Percentiles rank a stretch among this genome's conserved stretches.
Conservation (phyloP, 2,113 vertebrate genomes). For the Pheucticus melanocephalus region DNA sequence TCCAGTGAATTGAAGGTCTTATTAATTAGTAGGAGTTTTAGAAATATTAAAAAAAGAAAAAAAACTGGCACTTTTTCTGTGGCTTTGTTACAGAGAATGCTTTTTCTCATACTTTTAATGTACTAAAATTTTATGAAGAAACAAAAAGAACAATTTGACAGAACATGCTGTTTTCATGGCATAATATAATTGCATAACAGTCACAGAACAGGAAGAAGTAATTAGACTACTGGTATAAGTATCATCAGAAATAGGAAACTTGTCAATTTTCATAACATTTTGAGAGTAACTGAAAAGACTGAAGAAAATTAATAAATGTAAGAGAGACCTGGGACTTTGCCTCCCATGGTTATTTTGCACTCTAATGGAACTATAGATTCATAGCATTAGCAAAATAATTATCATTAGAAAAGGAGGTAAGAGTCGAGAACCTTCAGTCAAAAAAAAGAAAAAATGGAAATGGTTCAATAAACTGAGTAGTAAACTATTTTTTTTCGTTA, state of each 20-base stretch:
- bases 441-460: background rate
- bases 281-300: background rate
- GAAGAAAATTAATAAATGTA: background rate
- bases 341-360: background rate
- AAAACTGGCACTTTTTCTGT: background rate
- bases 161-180: background rate
- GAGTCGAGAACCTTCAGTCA: background rate
- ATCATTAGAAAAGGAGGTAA: background rate
- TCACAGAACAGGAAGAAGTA: constrained; percentile 13
- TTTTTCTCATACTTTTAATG: constrained; percentile 11
- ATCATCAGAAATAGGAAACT: background rate
- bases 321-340: background rate
- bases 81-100: background rate
- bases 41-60: background rate
- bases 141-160: constrained; percentile 9
- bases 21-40: constrained; percentile 1
- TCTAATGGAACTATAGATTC: background rate
- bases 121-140: background rate
- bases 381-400: background rate
- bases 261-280: constrained; percentile 23
- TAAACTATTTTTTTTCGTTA: background rate
- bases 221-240: constrained; percentile 31
- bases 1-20: background rate
- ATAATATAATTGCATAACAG: constrained; percentile 32
- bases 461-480: background rate